These are phyloP conservation scores for Hydrocynus forskahlii DNA, from an alignment of 2,797 vertebrate species.

Conservation along the genomic window DNA sequence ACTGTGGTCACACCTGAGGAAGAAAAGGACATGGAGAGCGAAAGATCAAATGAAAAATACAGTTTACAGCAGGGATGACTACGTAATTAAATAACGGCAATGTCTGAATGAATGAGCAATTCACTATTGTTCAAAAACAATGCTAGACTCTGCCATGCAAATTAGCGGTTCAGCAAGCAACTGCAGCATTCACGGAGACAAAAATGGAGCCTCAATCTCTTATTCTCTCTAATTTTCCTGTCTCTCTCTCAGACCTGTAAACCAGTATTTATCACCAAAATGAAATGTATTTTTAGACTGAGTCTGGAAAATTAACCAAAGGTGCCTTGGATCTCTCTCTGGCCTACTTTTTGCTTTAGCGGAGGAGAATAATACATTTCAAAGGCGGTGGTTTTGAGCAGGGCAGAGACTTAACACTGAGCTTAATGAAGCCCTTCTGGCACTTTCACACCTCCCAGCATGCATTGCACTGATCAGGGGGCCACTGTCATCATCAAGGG, in stretches of 20 bases:
- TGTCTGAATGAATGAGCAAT: constrained; percentile 21
- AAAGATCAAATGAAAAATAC: background rate
- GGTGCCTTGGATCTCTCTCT: constrained; percentile 39
- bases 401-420: constrained; percentile 29
- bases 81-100: constrained; percentile 34
- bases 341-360: constrained; percentile 41
- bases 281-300: constrained; percentile 48
- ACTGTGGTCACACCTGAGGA: constrained; percentile 94
- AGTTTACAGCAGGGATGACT: background rate
- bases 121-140: constrained; percentile 25
- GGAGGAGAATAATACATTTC: constrained; percentile 23
- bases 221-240: constrained; percentile 32
- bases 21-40: constrained; percentile 30
- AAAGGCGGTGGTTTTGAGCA: constrained; percentile 25
- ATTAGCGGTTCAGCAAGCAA: constrained; percentile 40
- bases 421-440: constrained; percentile 43
- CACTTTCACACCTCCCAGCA: constrained; percentile 25
- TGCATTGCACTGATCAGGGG: constrained; percentile 14
- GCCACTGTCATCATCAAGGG: constrained; percentile 24
- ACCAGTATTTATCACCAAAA: constrained; percentile 40
- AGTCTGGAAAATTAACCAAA: constrained; percentile 13
- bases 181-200: constrained; percentile 12
- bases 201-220: constrained; percentile 38
- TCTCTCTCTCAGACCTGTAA: constrained; percentile 11
- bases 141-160: constrained; percentile 22